phyloP scores from a whole-genome alignment of 1,140 invertebrate genomes.

The Phenacoccus solenopsis region DNA sequence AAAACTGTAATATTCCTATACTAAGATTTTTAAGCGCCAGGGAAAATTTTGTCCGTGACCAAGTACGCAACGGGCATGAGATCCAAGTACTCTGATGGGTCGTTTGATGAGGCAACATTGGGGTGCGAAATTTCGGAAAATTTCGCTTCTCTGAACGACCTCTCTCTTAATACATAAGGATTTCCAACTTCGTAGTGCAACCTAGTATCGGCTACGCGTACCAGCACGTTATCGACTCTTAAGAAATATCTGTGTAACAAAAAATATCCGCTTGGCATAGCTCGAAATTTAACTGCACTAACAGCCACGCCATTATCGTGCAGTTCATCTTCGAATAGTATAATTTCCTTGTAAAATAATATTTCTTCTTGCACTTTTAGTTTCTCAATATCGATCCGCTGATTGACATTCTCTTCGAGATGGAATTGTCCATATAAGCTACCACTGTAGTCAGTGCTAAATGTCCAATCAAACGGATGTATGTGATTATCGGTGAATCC shows the following conservation, averaged over 20 bases:
- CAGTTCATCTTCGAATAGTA: slow-evolving; percentile 94
- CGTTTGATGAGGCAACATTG: background rate
- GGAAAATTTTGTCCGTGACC: background rate
- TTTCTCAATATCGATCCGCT: slow-evolving; percentile 75
- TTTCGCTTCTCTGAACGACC: slow-evolving; percentile 55
- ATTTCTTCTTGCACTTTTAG: slow-evolving; percentile 84
- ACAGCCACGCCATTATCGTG: slow-evolving; percentile 93
- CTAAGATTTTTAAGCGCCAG: background rate
- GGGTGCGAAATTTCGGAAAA: slow-evolving; percentile 37
- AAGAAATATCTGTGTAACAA: slow-evolving; percentile 83
- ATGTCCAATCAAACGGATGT: slow-evolving; percentile 96
- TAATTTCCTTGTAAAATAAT: slow-evolving; percentile 85
- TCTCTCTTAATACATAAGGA: slow-evolving; percentile 62
- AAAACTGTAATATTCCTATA: background rate
- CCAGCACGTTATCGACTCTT: slow-evolving; percentile 82
- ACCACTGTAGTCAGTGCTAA: slow-evolving; percentile 84
- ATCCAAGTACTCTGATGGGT: background rate
- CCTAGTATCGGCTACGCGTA: slow-evolving; percentile 82
- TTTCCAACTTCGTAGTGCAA: slow-evolving; percentile 72
- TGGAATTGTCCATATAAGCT: slow-evolving; percentile 51
- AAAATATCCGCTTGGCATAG: slow-evolving; percentile 90
- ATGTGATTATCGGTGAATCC: slow-evolving; percentile 60
- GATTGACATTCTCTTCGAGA: slow-evolving; percentile 31
- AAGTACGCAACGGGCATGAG: background rate
- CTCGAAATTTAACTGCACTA: slow-evolving; percentile 87